Evolutionary conservation across 2,113 vertebrate genomes (phyloP).

Genomic region (Neodontobutis hainanensis): DNA sequence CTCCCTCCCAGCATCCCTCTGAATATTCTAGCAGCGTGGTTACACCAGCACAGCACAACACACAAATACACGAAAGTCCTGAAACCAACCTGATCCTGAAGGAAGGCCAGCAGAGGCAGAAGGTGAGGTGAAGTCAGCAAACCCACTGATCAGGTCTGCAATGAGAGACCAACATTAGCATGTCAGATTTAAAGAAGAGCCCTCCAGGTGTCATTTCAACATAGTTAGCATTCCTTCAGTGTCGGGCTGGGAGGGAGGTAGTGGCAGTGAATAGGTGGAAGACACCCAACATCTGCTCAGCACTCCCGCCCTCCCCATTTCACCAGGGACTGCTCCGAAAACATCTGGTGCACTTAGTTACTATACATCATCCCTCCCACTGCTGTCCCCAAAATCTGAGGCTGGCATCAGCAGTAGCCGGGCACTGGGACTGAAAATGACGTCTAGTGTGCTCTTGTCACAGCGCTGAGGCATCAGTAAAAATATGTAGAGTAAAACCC

Average conservation of each 20-base stretch:
- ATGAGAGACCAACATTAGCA: slow-evolving; percentile 48
- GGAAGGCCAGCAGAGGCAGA: slow-evolving; percentile 82
- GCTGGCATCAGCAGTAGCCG: slow-evolving; percentile 55
- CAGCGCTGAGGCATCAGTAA: slow-evolving; percentile 18
- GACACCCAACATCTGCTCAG: slow-evolving; percentile 89
- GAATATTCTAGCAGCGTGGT: slow-evolving; percentile 86
- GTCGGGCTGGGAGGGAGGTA: slow-evolving; percentile 78
- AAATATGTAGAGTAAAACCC: background rate
- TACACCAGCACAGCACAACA: slow-evolving; percentile 60
- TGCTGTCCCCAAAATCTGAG: slow-evolving; percentile 52
- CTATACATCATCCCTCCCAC: slow-evolving; percentile 67
- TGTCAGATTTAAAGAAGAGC: slow-evolving; percentile 42
- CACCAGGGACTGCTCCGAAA: slow-evolving; percentile 87
- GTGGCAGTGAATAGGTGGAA: slow-evolving; percentile 83
- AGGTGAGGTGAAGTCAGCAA: slow-evolving; percentile 91
- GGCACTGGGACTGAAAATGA: slow-evolving; percentile 27
- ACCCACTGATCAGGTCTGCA: slow-evolving; percentile 87
- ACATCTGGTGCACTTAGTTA: slow-evolving; percentile 92
- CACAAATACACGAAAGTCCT: slow-evolving; percentile 39
- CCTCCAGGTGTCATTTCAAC: slow-evolving; percentile 62
- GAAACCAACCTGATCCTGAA: slow-evolving; percentile 81
- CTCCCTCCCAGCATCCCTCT: slow-evolving; percentile 75
- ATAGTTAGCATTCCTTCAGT: slow-evolving; percentile 72
- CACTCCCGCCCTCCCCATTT: slow-evolving; percentile 78
- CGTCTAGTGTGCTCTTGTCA: slow-evolving; percentile 23